Conservation (phyloP, 2,113 vertebrate species). For the Nesogale talazaci region DNA sequence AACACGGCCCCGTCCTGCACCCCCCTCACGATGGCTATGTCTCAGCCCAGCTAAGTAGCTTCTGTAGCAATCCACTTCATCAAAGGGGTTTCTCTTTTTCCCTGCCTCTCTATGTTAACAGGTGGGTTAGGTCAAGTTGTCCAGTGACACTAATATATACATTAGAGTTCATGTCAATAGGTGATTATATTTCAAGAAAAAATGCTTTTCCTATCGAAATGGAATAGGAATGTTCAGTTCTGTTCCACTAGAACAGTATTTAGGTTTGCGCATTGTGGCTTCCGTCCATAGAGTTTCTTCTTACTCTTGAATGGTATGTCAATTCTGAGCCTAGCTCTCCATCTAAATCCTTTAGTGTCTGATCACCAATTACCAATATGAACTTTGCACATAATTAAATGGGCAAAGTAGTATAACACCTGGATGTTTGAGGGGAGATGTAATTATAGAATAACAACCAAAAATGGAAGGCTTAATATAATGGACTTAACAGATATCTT, state of each 20-base stretch:
- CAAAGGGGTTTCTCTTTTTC: too few relatives aligned
- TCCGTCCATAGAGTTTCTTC: not conserved
- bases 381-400: not conserved
- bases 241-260: not conserved
- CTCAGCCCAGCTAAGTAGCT: too few relatives aligned
- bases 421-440: not conserved
- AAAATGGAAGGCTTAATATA: not conserved
- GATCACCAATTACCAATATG: not conserved
- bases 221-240: not conserved
- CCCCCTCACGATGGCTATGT: too few relatives aligned
- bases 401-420: not conserved
- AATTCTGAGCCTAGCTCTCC: not conserved
- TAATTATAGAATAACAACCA: not conserved
- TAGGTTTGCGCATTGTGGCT: not conserved
- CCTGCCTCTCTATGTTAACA: too few relatives aligned
- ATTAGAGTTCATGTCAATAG: too few relatives aligned
- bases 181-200: too few relatives aligned
- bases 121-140: too few relatives aligned
- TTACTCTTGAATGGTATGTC: not conserved
- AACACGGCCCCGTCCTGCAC: too few relatives aligned
- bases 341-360: not conserved
- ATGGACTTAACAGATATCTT: not conserved
- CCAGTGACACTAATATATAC: too few relatives aligned
- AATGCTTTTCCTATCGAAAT: not conserved
- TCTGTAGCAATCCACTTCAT: too few relatives aligned